Percentiles rank a stretch among this genome's conserved stretches.
phyloP scores from a whole-genome alignment of 2,797 vertebrate species.

The Craterocephalus amniculus region DNA sequence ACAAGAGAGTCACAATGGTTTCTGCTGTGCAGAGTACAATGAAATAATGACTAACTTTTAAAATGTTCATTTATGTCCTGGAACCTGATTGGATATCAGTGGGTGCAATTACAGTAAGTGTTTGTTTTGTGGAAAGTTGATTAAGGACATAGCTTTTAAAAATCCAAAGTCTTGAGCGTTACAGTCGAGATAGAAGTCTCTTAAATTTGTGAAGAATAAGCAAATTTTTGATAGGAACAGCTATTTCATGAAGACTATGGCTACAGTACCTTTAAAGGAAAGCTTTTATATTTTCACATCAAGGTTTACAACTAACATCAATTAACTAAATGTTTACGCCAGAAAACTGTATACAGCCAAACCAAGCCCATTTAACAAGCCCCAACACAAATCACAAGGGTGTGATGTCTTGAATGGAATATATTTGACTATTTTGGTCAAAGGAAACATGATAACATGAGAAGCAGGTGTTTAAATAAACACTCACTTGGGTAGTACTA shows the following conservation, averaged over 20 bases:
- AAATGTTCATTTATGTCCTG: too few species aligned
- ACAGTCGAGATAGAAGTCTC: not conserved
- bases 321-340: not conserved
- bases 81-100: not conserved
- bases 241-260: not conserved
- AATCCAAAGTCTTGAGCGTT: not conserved
- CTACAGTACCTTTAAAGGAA: not conserved
- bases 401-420: constrained; percentile 33
- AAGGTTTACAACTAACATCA: not conserved
- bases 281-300: not conserved
- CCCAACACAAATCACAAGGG: constrained; percentile 10
- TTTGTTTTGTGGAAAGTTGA: not conserved
- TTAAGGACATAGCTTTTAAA: not conserved
- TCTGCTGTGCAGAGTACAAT: not conserved
- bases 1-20: not conserved
- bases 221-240: not conserved
- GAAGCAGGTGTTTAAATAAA: constrained; percentile 70
- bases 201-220: not conserved
- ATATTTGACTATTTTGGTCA: constrained; percentile 33
- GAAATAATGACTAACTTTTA: too few species aligned
- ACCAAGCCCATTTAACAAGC: not conserved
- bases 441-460: constrained; percentile 48
- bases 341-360: not conserved
- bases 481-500: constrained; percentile 58
- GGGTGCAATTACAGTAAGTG: not conserved